Evolutionary conservation across 1,140 invertebrate genomes (phyloP).

Genomic region (Conus ventricosus): DNA sequence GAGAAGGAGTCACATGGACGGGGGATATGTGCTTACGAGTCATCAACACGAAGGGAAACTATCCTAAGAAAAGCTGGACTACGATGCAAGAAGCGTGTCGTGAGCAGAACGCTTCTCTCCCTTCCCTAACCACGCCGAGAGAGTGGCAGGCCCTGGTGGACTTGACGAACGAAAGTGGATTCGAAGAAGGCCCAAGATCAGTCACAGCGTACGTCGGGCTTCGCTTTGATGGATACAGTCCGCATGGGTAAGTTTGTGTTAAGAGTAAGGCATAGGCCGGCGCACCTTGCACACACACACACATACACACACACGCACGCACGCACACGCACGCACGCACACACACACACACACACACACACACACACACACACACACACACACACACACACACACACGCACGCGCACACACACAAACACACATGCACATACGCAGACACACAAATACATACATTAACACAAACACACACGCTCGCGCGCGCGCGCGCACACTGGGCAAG

Average conservation of each 20-base stretch:
- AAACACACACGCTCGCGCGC: no score
- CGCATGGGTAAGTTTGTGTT: background rate
- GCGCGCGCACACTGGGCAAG: no score
- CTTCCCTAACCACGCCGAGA: background rate
- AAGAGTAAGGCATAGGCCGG: background rate
- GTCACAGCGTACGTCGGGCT: background rate
- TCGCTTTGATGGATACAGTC: background rate
- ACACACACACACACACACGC: no score
- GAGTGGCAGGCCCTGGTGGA: background rate
- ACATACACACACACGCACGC: background rate
- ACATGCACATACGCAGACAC: no score
- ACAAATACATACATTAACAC: no score
- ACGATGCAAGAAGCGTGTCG: background rate
- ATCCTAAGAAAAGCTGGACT: background rate
- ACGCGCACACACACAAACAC: no score
- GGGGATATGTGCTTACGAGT: background rate
- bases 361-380: background rate
- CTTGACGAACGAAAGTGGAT: background rate
- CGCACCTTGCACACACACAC: background rate
- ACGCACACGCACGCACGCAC: background rate
- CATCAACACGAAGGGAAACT: background rate
- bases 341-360: background rate
- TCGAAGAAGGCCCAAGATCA: background rate
- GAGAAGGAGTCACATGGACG: background rate
- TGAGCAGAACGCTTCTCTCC: background rate